Evolutionary conservation across 2,888 invertebrate species (phyloP).

Genomic region (Brenthis ino): DNA sequence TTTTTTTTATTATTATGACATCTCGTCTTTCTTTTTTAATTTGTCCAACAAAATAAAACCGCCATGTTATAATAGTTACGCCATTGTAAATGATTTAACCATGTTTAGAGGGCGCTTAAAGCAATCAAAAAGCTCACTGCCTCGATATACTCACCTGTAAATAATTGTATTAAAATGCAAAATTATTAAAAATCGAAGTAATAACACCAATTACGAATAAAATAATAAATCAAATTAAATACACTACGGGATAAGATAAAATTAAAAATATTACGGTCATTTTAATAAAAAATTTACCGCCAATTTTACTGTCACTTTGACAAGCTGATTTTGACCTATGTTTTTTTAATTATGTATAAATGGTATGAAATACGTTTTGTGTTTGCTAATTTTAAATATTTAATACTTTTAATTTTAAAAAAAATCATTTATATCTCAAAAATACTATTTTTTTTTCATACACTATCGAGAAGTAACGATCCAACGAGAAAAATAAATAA

Average conservation of each 20-base stretch:
- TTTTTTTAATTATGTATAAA: neutral
- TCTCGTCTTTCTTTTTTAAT: too few species aligned
- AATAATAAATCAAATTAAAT: neutral
- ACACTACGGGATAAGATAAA: neutral
- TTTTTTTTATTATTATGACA: too few species aligned
- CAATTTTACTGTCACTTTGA: constrained; percentile 14
- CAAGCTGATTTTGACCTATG: neutral
- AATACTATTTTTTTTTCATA: neutral
- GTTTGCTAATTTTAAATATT: too few species aligned
- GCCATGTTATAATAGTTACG: too few species aligned
- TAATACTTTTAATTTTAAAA: too few species aligned
- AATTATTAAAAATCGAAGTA: constrained; percentile 1
- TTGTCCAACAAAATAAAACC: too few species aligned
- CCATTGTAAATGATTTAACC: neutral
- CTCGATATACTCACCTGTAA: constrained; percentile 1
- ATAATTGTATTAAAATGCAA: constrained; percentile 7
- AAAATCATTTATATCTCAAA: neutral
- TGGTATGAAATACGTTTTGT: too few species aligned
- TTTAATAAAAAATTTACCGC: neutral
- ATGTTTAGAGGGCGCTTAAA: neutral
- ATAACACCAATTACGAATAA: constrained; percentile 11
- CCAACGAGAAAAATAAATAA: constrained; percentile 17
- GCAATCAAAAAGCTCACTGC: constrained; percentile 1
- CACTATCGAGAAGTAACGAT: constrained; percentile 17
- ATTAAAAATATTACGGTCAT: too few species aligned